Evolutionary conservation across 2,113 vertebrate species (phyloP).

Genomic region (Laticauda laticaudata): DNA sequence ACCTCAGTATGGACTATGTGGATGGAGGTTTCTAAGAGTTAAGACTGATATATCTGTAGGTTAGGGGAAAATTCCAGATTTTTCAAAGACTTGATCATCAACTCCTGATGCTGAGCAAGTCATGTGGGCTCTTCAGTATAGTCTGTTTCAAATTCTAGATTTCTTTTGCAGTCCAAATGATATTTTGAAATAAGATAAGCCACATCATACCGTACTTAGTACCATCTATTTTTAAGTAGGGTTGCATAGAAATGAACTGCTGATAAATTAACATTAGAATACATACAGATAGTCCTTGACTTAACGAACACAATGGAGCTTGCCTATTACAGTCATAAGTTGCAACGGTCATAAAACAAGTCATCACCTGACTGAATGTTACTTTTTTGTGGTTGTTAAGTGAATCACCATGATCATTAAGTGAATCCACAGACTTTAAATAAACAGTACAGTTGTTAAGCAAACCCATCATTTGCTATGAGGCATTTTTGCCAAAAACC

Average conservation of each 20-base stretch:
- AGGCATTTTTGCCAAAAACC: not conserved
- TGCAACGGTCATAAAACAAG: not conserved
- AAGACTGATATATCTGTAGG: not conserved
- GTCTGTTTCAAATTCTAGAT: not conserved
- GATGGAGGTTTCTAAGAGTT: not conserved
- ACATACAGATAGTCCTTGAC: not conserved
- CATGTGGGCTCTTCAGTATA: not conserved
- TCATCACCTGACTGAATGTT: not conserved
- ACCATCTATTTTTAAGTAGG: not conserved
- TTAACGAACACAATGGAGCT: not conserved
- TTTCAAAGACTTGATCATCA: not conserved
- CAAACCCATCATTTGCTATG: not conserved
- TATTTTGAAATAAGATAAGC: not conserved
- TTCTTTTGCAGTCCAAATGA: not conserved
- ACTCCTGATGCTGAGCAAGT: not conserved
- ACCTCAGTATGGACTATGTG: not conserved
- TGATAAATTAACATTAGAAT: not conserved
- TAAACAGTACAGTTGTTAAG: not conserved
- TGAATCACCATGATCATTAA: not conserved
- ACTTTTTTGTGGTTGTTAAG: not conserved
- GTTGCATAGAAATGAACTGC: not conserved
- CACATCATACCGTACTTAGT: not conserved
- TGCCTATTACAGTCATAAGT: not conserved
- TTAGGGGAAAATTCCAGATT: not conserved
- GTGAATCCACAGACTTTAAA: not conserved